Base-by-base conservation (phyloP, 2,797 vertebrate species). In the Calcarius lapponicus region DNA sequence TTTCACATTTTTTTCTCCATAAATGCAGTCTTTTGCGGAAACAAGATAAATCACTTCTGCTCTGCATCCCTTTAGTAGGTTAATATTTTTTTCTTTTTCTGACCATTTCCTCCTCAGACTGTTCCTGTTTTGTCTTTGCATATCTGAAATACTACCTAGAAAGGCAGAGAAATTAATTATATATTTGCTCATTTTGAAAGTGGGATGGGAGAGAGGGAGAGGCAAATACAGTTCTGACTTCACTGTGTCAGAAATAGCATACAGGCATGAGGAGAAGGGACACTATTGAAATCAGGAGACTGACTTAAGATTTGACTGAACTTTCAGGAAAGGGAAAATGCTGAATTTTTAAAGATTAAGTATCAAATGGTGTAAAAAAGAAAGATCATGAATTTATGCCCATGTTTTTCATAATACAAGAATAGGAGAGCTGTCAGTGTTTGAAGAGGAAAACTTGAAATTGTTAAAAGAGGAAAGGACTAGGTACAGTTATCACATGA, bases 161-260 rank as follows among this genome's bases (percentile, higher is more conserved):
- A 86, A 36, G 34, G 31, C 58, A 45, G 28, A 74, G 11, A 74
- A 80, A 61, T 65, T 64, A 80, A 51, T 87, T 82, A n/a, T 32
- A 6, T 94, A 47, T 70, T 92, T 80, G 36, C 18, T 78, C 4
- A 50, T 86, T 80, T 92, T 70, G 38, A 32, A 72, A 65, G 47
- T 1, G 1, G 11, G 1, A 13, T 65, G 7, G 8, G 19, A 20
- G 22, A 31, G 26, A n/a, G 42, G 29, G 7, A 54, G 25, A 48
- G 28, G 24, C 15, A 62, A 40, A 31, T 75, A 20, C 1, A 84
- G 3, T 86, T 88, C 13, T 79, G 20, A 31, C 36, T 28, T 90
- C 10, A 7, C 34, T 64, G 3, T 70, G 20, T 80, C 20, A 47
- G 58, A 90, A 67, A 48, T 72, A 65, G 62, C 31, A 21, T 51